Base-by-base conservation (phyloP, 2,113 vertebrate genomes). In the Hippopotamus amphibius region DNA sequence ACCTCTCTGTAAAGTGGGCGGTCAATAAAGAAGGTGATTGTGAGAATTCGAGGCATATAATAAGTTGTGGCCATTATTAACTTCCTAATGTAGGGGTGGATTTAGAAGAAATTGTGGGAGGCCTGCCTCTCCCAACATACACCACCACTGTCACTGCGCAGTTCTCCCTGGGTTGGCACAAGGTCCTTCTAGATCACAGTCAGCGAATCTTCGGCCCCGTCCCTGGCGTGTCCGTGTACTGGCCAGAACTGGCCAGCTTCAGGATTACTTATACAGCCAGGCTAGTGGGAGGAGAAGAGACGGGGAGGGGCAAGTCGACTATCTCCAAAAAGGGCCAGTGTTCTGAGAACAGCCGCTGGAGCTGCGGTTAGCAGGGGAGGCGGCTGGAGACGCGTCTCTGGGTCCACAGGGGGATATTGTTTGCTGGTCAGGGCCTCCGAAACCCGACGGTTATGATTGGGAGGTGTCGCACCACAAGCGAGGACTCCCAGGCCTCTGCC, bases 381-480 rank as follows among this genome's bases (percentile, higher is more conserved):
- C 59, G 26, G 28, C 33, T 65, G 28, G 28, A 50, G 61, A 28
- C 5, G 2, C 0, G n/a, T 17, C 5, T 12, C 11, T n/a, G 26
- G 59, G 43, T 41, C 79, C 28, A 3, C 21, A 0, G n/a, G 13
- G 33, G 41, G 13, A 53, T 43, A 61, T 7, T 19, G 19, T 65
- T 10, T 19, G 19, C 59, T 30, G 24, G 30, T 33, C 57, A 48
- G 13, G 63, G 21, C 17, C 57, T 89, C 55, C 8, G 41, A 82
- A 55, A 77, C 1, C 6, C 0, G 3, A 11, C 0, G 0, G 41
- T 37, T n/a, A 33, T 4, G 43, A 79, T 41, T 33, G 12, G 3
- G 50, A 33, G 30, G 48, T 6, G 9, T 55, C 72, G 55, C 66
- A 71, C 12, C 12, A 24, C 43, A 71, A 55, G 13, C 1, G 1